phyloP scores from a whole-genome alignment of 2,113 vertebrate genomes.

The Colaptes auratus region DNA sequence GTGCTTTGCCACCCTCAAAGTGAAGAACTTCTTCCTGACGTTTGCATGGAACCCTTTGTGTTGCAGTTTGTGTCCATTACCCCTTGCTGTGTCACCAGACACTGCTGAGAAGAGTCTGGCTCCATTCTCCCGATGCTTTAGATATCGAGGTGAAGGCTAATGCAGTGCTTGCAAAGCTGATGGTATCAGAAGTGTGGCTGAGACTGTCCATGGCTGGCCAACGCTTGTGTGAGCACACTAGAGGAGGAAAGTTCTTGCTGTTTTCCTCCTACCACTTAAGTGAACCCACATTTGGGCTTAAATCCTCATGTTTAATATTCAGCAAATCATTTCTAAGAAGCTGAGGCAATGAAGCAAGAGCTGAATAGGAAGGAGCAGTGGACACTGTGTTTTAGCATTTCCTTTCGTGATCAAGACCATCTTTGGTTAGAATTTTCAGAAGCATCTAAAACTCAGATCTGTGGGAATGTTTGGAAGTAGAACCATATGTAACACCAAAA shows the following conservation, averaged over 20 bases:
- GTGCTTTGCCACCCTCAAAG: no score
- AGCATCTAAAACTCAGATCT: not conserved
- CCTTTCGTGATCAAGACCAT: not conserved
- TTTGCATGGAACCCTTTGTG: no score
- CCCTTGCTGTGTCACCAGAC: no score
- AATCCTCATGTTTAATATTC: accelerated
- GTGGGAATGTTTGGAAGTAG: not conserved
- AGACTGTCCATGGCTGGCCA: accelerated
- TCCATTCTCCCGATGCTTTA: no score
- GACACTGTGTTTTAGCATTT: not conserved
- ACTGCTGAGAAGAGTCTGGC: no score
- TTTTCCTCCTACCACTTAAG: not conserved
- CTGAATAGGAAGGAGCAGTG: not conserved
- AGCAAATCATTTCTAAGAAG: not conserved
- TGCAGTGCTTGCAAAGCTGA: not conserved
- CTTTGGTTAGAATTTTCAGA: not conserved
- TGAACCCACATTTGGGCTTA: not conserved
- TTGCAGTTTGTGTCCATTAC: no score
- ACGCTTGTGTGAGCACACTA: not conserved
- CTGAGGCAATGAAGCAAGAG: not conserved
- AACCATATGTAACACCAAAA: not conserved
- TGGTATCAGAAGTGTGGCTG: not conserved
- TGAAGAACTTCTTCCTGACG: no score
- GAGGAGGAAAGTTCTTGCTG: not conserved
- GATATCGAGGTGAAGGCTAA: not conserved